Evolutionary conservation across 2,797 vertebrate species (phyloP).

Genomic region (Melanogrammus aeglefinus): DNA sequence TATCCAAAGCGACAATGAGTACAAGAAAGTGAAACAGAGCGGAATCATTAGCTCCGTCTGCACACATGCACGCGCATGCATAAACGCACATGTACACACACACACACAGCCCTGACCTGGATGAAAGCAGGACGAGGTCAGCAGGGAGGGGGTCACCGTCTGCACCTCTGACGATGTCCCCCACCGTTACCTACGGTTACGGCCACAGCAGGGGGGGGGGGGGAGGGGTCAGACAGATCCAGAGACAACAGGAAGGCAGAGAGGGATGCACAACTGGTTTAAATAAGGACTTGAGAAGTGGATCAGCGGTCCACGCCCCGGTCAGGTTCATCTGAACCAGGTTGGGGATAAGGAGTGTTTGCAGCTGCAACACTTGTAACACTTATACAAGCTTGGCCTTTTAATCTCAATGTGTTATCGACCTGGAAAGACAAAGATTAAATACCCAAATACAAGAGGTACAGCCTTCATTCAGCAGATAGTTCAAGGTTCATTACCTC

Average conservation of each 20-base stretch:
- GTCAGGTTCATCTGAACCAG: too few species aligned
- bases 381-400: too few species aligned
- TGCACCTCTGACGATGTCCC: conserved; percentile 87
- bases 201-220: conserved; percentile 55
- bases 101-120: conserved; percentile 80
- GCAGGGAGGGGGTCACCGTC: conserved; percentile 90
- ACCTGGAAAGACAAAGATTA: neutral
- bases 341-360: too few species aligned
- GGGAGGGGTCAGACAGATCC: conserved; percentile 27
- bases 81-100: neutral
- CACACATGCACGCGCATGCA: too few species aligned
- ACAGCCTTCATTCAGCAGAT: neutral
- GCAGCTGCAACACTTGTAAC: too few species aligned
- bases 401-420: too few species aligned
- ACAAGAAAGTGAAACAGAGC: too few species aligned
- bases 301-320: too few species aligned
- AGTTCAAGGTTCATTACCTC: neutral
- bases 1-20: too few species aligned
- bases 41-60: too few species aligned
- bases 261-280: neutral
- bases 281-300: neutral
- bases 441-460: neutral
- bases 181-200: conserved; percentile 81
- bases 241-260: conserved; percentile 1
- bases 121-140: conserved; percentile 89